Evolutionary conservation across 2,888 invertebrate genomes (phyloP).

Genomic region (Heliconius ismenius): DNA sequence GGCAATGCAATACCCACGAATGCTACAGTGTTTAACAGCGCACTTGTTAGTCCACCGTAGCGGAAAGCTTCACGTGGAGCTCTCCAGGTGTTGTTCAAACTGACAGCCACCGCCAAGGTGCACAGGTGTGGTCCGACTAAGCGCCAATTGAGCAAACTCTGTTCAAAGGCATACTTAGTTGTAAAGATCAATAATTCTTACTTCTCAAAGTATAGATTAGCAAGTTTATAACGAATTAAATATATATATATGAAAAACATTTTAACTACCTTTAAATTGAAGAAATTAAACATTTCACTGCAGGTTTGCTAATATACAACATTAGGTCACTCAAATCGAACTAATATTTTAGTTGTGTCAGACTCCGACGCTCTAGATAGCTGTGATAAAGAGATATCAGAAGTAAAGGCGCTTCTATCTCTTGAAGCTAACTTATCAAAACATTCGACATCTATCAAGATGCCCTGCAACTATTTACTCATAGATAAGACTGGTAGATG

Average conservation of each 20-base stretch:
- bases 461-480: slow-evolving; percentile 44
- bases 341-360: slow-evolving; percentile 24
- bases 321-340: slow-evolving; percentile 26
- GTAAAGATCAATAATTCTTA: not conserved
- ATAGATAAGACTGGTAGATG: slow-evolving; percentile 43
- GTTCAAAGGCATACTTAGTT: slow-evolving; percentile 13
- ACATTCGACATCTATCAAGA: slow-evolving; percentile 51
- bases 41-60: slow-evolving; percentile 78
- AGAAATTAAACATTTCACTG: slow-evolving; percentile 45
- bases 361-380: slow-evolving; percentile 62
- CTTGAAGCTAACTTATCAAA: slow-evolving; percentile 55
- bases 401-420: slow-evolving; percentile 56
- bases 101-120: slow-evolving; percentile 80
- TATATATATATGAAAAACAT: not conserved
- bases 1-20: slow-evolving; percentile 80
- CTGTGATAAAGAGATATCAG: slow-evolving; percentile 62
- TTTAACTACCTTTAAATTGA: slow-evolving; percentile 49
- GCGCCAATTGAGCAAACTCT: slow-evolving; percentile 62
- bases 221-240: not conserved
- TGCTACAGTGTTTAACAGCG: slow-evolving; percentile 75
- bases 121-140: slow-evolving; percentile 65
- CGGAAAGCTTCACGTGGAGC: slow-evolving; percentile 79
- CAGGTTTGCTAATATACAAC: slow-evolving; percentile 39
- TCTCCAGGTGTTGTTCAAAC: slow-evolving; percentile 82
- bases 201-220: not conserved